A percentile compares a stretch with the other conserved stretches of the same genome.
Evolutionary conservation across 2,113 vertebrate species (phyloP).

Genomic region (Aegotheles bennettii): DNA sequence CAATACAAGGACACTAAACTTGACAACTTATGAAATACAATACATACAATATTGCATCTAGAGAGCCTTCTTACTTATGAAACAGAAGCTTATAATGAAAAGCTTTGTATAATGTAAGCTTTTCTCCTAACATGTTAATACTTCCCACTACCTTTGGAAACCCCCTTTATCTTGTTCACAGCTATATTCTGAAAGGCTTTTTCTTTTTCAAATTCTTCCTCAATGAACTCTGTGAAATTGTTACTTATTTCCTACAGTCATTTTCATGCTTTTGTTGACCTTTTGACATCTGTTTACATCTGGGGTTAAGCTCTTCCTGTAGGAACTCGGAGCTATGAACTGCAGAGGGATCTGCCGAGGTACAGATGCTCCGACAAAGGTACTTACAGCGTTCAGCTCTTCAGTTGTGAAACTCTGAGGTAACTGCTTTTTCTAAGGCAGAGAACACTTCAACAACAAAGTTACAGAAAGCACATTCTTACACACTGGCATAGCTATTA

Average conservation of each 20-base stretch:
- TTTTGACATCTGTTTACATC: not conserved
- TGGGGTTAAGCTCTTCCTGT: not conserved
- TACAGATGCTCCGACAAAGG: not conserved
- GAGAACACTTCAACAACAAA: not conserved
- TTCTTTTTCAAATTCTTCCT: not conserved
- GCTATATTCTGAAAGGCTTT: not conserved
- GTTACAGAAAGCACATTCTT: not conserved
- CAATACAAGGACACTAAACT: not conserved
- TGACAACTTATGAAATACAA: not conserved
- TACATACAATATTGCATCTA: accelerated
- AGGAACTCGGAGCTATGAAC: not conserved
- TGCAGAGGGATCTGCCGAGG: not conserved
- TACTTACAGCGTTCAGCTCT: not conserved
- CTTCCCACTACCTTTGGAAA: not conserved
- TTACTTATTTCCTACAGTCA: not conserved
- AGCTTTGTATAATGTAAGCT: not conserved
- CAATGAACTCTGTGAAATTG: not conserved
- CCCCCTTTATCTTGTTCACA: not conserved
- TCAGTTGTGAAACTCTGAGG: not conserved
- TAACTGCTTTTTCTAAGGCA: not conserved
- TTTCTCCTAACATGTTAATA: not conserved
- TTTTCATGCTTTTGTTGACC: not conserved
- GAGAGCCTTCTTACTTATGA: not conserved
- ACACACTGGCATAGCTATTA: not conserved
- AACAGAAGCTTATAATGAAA: not conserved